Percentiles rank a stretch among this genome's conserved stretches.
Evolutionary conservation across 2,888 invertebrate species (phyloP).

Genomic region (Eurytoma adleriae): DNA sequence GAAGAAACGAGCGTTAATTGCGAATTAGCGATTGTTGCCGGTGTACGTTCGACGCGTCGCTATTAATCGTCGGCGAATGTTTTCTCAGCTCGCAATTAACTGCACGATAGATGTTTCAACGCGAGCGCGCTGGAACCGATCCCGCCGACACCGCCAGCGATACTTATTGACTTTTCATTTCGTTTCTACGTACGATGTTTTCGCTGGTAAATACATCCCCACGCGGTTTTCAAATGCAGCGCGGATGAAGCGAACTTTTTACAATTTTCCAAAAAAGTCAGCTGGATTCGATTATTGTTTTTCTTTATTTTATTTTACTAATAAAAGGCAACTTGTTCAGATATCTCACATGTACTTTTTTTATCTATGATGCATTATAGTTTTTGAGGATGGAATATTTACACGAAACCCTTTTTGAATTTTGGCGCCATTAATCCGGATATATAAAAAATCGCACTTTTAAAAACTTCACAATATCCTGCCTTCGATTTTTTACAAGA

Average conservation of each 20-base stretch:
- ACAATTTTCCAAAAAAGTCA: background rate
- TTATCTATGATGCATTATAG: no score
- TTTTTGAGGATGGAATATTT: no score
- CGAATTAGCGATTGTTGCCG: constrained; percentile 11
- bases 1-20: background rate
- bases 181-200: background rate
- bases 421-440: no score
- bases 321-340: no score
- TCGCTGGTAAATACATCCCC: background rate
- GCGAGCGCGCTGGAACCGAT: constrained; percentile 4
- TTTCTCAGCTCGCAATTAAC: constrained; percentile 14
- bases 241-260: background rate
- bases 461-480: no score
- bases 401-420: no score
- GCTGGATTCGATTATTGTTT: background rate
- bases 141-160: background rate
- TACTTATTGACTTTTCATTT: background rate
- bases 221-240: background rate
- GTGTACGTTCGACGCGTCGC: background rate
- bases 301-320: no score
- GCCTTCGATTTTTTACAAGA: no score
- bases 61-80: constrained; percentile 11
- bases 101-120: background rate
- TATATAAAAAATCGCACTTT: no score
- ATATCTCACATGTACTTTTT: no score